A percentile compares a stretch with the other conserved stretches of the same genome.
phyloP scores from a whole-genome alignment of 2,888 invertebrate genomes.

The Pomacea canaliculata region DNA sequence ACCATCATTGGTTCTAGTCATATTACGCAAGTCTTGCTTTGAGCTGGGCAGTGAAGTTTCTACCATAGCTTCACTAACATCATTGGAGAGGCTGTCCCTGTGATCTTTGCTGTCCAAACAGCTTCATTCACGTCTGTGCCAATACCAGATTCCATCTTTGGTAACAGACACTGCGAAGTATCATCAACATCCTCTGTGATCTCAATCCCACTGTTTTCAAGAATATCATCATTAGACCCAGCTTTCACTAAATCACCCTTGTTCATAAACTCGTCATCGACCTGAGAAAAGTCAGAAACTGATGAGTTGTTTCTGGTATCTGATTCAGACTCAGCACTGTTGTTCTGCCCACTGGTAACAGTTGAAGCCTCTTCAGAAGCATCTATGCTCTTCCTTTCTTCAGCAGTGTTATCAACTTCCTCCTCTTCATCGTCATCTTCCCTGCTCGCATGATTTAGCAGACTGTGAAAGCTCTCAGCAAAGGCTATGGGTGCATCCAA shows the following conservation, averaged over 20 bases:
- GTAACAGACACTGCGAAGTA: background rate
- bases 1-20: no score
- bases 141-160: constrained; percentile 11
- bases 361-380: constrained; percentile 8
- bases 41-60: no score
- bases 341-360: background rate
- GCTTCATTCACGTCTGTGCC: constrained; percentile 8
- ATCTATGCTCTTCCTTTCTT: background rate
- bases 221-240: no score
- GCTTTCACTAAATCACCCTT: background rate
- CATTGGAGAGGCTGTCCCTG: background rate
- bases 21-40: no score
- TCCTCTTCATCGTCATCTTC: constrained; percentile 3
- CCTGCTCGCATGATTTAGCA: background rate
- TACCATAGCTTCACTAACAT: no score
- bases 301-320: background rate
- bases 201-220: background rate
- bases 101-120: background rate
- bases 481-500: constrained; percentile 10
- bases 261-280: background rate
- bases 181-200: background rate
- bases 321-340: background rate
- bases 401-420: background rate
- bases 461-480: constrained; percentile 26
- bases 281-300: background rate